phyloP scores from a whole-genome alignment of 2,797 vertebrate species.

The Epinephelus malabaricus region DNA sequence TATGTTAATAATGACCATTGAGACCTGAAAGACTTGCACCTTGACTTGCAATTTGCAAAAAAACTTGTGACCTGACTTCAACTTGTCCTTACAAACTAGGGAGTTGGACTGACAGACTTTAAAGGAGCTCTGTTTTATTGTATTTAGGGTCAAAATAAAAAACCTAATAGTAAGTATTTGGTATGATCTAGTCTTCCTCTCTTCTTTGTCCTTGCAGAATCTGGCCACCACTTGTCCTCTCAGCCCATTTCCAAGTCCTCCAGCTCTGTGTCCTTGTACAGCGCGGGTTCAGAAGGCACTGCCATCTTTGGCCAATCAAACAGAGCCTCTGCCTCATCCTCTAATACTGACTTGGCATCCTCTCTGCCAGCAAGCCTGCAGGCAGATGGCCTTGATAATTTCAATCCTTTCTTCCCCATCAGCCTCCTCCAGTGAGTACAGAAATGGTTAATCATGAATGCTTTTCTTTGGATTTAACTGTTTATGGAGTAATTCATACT shows the following conservation, averaged over 20 bases:
- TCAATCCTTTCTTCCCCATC: slow-evolving; percentile 89
- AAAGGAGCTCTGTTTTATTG: background rate
- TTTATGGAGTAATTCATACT: background rate
- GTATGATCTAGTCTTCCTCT: background rate
- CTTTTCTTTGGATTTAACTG: background rate
- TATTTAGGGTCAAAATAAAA: slow-evolving; percentile 2
- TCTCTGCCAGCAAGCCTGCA: slow-evolving; percentile 85
- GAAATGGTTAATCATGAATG: background rate
- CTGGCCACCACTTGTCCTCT: slow-evolving; percentile 73
- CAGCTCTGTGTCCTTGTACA: slow-evolving; percentile 88
- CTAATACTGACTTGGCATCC: slow-evolving; percentile 86
- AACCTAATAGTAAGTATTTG: background rate
- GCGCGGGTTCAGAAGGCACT: slow-evolving; percentile 86
- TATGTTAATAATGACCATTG: background rate
- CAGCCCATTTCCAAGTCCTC: slow-evolving; percentile 88
- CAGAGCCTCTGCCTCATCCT: slow-evolving; percentile 85
- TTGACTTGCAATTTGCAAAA: too few species aligned
- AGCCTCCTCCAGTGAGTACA: slow-evolving; percentile 89
- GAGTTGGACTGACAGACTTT: background rate
- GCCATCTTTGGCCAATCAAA: slow-evolving; percentile 87
- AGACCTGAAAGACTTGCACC: background rate
- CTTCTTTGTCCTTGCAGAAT: slow-evolving; percentile 65
- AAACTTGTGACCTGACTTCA: background rate
- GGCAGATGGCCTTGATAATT: slow-evolving; percentile 84
- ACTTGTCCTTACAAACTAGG: background rate